Percentiles rank a stretch among this genome's conserved stretches.
Evolutionary conservation across 2,113 vertebrate species (phyloP).

Genomic region (Panthera leo): DNA sequence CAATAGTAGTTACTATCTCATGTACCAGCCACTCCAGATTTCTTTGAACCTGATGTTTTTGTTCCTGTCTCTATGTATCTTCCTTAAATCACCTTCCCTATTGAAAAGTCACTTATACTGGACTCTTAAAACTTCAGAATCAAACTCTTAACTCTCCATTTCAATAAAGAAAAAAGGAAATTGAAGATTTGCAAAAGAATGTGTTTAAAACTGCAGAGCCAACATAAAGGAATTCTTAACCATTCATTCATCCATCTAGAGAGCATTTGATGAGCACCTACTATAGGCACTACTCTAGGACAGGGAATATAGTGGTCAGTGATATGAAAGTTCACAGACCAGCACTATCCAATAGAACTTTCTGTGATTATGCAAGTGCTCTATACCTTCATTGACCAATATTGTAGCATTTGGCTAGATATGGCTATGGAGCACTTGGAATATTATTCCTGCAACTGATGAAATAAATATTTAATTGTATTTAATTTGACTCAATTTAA

Average conservation of each 20-base stretch:
- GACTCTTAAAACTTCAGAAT: not conserved
- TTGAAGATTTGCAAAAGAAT: not conserved
- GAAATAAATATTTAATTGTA: constrained; percentile 1
- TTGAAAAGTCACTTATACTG: not conserved
- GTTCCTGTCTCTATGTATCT: not conserved
- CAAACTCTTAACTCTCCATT: not conserved
- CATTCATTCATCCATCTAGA: not conserved
- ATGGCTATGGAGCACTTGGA: not conserved
- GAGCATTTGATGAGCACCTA: not conserved
- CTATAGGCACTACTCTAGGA: not conserved
- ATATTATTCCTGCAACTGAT: not conserved
- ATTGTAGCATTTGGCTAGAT: not conserved
- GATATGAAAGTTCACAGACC: not conserved
- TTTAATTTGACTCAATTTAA: not conserved
- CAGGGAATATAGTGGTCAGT: not conserved
- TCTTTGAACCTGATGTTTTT: not conserved
- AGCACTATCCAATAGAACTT: not conserved
- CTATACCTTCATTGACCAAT: not conserved
- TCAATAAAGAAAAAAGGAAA: not conserved
- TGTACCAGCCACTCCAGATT: not conserved
- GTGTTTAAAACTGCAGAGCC: not conserved
- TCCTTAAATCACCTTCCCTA: not conserved
- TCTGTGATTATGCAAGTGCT: not conserved
- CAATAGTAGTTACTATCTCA: not conserved
- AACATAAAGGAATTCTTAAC: not conserved